phyloP scores from a whole-genome alignment of 2,113 vertebrate genomes.

The Pseudorectes ferrugineus region DNA sequence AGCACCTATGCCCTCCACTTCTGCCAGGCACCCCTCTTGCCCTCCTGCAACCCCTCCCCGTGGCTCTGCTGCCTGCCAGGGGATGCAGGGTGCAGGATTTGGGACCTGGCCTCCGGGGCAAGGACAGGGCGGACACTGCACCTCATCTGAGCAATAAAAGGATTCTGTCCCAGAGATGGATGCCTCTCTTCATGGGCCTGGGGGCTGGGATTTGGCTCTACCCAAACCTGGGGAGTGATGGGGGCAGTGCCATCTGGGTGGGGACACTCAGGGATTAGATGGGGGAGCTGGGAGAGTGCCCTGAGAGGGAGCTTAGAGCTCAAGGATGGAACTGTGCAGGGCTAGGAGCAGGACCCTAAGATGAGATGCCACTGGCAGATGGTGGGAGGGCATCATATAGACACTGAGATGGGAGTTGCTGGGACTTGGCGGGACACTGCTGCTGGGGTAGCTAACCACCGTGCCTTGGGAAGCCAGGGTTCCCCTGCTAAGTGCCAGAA shows the following conservation, averaged over 20 bases:
- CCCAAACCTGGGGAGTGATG: neutral
- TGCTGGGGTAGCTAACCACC: neutral
- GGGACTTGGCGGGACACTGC: neutral
- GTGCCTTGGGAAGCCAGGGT: neutral
- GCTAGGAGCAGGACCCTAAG: neutral
- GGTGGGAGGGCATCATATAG: neutral
- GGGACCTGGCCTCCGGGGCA: neutral
- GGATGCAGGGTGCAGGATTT: neutral
- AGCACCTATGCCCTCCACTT: neutral
- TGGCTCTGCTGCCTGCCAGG: neutral
- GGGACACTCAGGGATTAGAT: neutral
- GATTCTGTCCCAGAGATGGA: conserved; percentile 53
- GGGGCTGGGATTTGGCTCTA: conserved; percentile 13
- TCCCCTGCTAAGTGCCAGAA: neutral
- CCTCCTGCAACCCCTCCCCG: neutral
- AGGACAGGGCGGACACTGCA: neutral
- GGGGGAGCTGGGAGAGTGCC: neutral
- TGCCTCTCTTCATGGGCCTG: conserved; percentile 56
- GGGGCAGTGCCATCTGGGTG: neutral
- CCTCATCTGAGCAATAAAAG: conserved; percentile 51
- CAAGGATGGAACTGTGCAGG: neutral
- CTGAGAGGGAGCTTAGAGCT: neutral
- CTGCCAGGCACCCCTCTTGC: neutral
- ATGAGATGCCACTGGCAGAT: neutral
- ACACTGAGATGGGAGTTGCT: neutral